Conservation (phyloP, 2,888 invertebrate species). For the Coleophora deauratella region DNA sequence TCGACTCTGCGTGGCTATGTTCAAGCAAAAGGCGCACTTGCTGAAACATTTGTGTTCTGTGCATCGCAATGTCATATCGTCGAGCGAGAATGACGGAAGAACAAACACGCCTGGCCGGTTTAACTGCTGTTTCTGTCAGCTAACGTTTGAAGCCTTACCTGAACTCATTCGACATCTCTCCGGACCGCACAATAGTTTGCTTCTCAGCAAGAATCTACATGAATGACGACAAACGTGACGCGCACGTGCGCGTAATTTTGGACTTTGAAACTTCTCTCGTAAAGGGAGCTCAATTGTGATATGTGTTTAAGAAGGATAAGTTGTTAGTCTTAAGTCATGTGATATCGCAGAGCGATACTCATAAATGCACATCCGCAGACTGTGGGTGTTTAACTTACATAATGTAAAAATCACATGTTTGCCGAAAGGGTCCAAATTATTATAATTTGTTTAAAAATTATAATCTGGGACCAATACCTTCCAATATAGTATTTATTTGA, state of each 20-base stretch:
- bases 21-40: slow-evolving; percentile 92
- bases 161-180: slow-evolving; percentile 90
- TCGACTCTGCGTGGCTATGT: slow-evolving; percentile 91
- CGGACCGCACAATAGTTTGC: slow-evolving; percentile 90
- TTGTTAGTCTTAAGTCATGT: slow-evolving; percentile 50
- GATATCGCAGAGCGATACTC: slow-evolving; percentile 69
- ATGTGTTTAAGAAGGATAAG: slow-evolving; percentile 70
- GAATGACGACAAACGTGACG: slow-evolving; percentile 74
- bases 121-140: slow-evolving; percentile 91
- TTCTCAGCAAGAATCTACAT: slow-evolving; percentile 90
- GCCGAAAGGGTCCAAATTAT: slow-evolving; percentile 69
- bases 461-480: slow-evolving; percentile 73
- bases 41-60: slow-evolving; percentile 92
- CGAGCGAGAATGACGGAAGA: slow-evolving; percentile 81
- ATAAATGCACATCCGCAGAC: slow-evolving; percentile 52
- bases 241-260: slow-evolving; percentile 45
- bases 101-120: slow-evolving; percentile 79
- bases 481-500: slow-evolving; percentile 75
- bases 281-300: slow-evolving; percentile 69
- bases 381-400: slow-evolving; percentile 52
- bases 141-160: slow-evolving; percentile 89
- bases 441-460: slow-evolving; percentile 76
- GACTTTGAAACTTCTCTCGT: slow-evolving; percentile 63
- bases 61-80: slow-evolving; percentile 90
- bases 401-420: slow-evolving; percentile 58